These are phyloP conservation scores for Phoxinus phoxinus DNA, from an alignment of 2,113 vertebrate species.

Conservation along the genomic window DNA sequence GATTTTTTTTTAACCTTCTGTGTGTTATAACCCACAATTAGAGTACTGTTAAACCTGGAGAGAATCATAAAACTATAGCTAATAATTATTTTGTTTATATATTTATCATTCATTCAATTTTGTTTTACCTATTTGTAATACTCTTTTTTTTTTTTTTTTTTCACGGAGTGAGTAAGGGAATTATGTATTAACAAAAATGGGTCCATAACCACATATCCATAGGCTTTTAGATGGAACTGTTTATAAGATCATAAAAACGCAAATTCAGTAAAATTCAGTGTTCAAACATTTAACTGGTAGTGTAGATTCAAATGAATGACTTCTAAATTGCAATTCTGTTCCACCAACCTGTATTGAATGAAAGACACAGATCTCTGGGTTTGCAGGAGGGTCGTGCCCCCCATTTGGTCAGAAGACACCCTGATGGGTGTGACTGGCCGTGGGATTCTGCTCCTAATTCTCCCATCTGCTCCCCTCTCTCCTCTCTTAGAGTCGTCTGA, in stretches of 20 bases:
- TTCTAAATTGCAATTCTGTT: neutral
- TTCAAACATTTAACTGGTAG: neutral
- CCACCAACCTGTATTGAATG: constrained; percentile 77
- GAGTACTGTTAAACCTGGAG: too few species aligned
- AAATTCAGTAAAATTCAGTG: neutral
- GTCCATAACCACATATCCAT: neutral
- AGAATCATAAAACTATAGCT: too few species aligned
- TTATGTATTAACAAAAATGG: too few species aligned
- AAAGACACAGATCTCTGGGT: constrained; percentile 63
- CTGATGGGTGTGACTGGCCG: constrained; percentile 76
- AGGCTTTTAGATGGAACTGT: neutral
- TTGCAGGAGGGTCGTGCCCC: neutral
- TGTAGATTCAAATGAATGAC: neutral
- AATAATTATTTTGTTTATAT: too few species aligned
- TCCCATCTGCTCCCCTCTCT: constrained; percentile 59
- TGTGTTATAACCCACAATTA: too few species aligned
- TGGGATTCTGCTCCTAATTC: constrained; percentile 83
- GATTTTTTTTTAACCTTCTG: too few species aligned
- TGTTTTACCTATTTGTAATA: too few species aligned
- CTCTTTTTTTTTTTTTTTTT: too few species aligned
- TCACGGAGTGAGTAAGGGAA: too few species aligned
- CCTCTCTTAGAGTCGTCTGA: constrained; percentile 72
- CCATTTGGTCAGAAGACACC: constrained; percentile 50
- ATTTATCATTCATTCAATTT: too few species aligned
- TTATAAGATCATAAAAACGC: neutral